Evolutionary conservation across 1,140 invertebrate species (phyloP).

Genomic region (Aleiodes sp.): DNA sequence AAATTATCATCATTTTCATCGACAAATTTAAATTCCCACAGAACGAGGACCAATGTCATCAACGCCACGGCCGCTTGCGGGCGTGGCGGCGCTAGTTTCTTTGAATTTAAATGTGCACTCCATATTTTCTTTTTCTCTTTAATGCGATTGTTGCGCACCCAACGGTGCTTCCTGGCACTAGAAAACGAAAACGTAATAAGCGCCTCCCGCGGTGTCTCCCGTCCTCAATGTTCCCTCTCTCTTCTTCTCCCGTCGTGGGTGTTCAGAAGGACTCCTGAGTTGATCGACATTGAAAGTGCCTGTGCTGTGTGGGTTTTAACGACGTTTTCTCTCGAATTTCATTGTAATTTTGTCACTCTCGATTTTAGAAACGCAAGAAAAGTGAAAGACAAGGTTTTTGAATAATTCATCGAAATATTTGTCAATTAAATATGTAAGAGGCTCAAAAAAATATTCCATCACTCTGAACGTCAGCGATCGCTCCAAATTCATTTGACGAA

Average conservation of each 20-base stretch:
- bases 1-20: too few relatives aligned
- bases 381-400: background rate
- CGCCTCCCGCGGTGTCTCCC: too few relatives aligned
- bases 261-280: background rate
- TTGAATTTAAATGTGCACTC: too few relatives aligned
- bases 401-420: background rate
- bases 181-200: too few relatives aligned
- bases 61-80: too few relatives aligned
- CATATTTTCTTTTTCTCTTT: background rate
- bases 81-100: too few relatives aligned
- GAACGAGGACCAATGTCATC: too few relatives aligned
- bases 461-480: background rate
- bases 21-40: too few relatives aligned
- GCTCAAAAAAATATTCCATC: background rate
- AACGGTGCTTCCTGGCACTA: background rate
- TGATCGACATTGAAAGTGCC: background rate
- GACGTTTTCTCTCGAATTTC: background rate
- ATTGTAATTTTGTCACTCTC: background rate
- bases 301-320: background rate
- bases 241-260: background rate
- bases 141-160: background rate
- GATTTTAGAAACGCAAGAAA: background rate
- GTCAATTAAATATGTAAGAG: background rate
- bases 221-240: too few relatives aligned
- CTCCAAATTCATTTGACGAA: constrained; percentile 22